Conservation (phyloP, 1,140 invertebrate genomes). For the Apolygus lucorum region DNA sequence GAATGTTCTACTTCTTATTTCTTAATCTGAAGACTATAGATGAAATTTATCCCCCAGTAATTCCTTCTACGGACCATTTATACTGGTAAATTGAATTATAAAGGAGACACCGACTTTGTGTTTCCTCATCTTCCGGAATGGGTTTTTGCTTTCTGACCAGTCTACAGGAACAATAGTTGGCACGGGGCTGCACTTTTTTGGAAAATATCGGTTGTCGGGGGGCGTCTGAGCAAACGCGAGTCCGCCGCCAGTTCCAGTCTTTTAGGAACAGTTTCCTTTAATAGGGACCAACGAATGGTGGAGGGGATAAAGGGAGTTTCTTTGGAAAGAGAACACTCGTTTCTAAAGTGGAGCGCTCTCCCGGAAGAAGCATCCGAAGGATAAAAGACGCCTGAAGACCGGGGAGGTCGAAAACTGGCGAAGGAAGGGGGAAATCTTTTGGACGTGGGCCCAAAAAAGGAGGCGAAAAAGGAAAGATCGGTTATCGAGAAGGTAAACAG, state of each 20-base stretch:
- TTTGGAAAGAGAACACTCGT: too few species aligned
- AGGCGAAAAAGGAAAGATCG: background rate
- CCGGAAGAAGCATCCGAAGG: too few species aligned
- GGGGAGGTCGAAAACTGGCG: background rate
- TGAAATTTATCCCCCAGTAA: too few species aligned
- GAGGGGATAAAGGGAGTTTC: background rate
- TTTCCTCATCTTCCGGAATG: background rate
- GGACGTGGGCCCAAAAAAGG: background rate
- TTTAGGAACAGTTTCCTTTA: background rate
- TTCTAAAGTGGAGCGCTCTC: too few species aligned
- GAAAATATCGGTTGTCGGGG: background rate
- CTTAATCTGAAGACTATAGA: too few species aligned
- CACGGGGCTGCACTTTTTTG: background rate
- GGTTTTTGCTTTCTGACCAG: background rate
- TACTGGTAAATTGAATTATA: too few species aligned
- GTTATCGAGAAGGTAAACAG: slow-evolving; percentile 13
- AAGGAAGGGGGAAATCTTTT: background rate
- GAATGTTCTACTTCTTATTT: too few species aligned
- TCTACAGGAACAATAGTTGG: background rate
- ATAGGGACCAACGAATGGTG: background rate
- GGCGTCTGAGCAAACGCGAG: background rate
- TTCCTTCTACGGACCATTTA: too few species aligned
- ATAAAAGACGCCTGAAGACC: too few species aligned
- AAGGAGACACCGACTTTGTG: too few species aligned
- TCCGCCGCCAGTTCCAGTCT: too few species aligned